Base-by-base conservation (phyloP, 2,888 invertebrate genomes). In the Lacanobia wlatinum region DNA sequence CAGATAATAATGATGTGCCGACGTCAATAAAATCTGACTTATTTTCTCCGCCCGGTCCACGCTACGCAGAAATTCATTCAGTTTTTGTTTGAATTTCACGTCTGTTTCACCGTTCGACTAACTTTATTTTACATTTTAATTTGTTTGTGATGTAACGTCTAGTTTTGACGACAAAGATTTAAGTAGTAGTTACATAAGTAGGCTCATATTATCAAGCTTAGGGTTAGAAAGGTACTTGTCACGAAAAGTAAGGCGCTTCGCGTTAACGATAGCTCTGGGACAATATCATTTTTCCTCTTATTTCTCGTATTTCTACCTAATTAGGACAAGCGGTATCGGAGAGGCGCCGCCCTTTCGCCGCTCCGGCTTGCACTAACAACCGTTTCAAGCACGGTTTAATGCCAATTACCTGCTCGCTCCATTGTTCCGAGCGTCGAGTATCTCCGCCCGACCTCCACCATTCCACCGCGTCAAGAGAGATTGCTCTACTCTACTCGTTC, bases 331-430 rank as follows among this genome's bases (percentile, higher is more conserved):
- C 82, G 87, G 78, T 76, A 83, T 70, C 61, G 72, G 73, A 85
- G 85, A 73, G 81, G 68, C 73, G 76, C 80, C 73, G 81, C 78
- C 85, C 84, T 85, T 82, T 84, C 84, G 74, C 78, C 62, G 87
- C 88, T 84, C 87, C 86, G 87, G 87, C 87, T 86, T 86, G 89
- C 89, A 88, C 90, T 91, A 92, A 92, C 90, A 92, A 91, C 90
- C 90, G 86, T 88, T 90, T 89, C 87, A 86, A 92, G 90, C 86
- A 88, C 86, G 88, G 90, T 90, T 94, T 93, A 93, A 94, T 93
- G 91, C 92, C 93, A 93, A 94, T 94, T 94, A 94, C 91, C 92
- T 91, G 92, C 85, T 83, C 89, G 83, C 88, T 90, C 86, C 87
- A 91, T 93, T 93, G 92, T 94, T 92, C 85, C 76, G 78, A 89